Evolutionary conservation across 2,888 invertebrate genomes (phyloP).

Genomic region (Drosophila fungiperda): DNA sequence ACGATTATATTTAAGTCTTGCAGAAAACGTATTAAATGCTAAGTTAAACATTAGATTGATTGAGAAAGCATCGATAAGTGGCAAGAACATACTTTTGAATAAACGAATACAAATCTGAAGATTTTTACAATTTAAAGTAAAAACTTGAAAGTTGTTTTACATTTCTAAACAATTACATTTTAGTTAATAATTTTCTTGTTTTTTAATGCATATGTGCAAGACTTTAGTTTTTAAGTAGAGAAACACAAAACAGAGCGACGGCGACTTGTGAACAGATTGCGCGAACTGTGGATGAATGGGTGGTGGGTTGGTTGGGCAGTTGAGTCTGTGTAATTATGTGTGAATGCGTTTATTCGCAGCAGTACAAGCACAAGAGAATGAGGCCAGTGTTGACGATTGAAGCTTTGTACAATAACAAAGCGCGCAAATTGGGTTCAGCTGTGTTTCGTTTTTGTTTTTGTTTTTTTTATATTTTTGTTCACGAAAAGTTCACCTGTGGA

Average conservation of each 20-base stretch:
- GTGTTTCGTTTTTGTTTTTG: slow-evolving; percentile 15
- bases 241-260: slow-evolving; percentile 2
- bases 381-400: slow-evolving; percentile 41
- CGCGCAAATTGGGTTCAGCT: slow-evolving; percentile 45
- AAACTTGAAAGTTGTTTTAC: background rate
- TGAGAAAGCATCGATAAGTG: background rate
- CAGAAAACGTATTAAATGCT: background rate
- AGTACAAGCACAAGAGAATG: slow-evolving; percentile 62
- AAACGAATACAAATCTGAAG: background rate
- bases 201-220: slow-evolving; percentile 7
- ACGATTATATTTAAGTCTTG: slow-evolving; percentile 3
- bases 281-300: slow-evolving; percentile 5
- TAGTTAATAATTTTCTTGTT: background rate
- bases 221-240: slow-evolving; percentile 4
- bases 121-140: background rate
- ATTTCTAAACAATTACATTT: background rate
- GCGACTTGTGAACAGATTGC: background rate
- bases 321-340: slow-evolving; percentile 2
- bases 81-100: background rate
- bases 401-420: slow-evolving; percentile 75
- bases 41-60: background rate
- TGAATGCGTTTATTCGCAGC: slow-evolving; percentile 36
- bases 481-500: slow-evolving; percentile 58
- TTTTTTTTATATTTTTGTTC: slow-evolving; percentile 6
- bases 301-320: slow-evolving; percentile 1